phyloP scores from a whole-genome alignment of 1,140 invertebrate species.

The Drosophila novamexicana region DNA sequence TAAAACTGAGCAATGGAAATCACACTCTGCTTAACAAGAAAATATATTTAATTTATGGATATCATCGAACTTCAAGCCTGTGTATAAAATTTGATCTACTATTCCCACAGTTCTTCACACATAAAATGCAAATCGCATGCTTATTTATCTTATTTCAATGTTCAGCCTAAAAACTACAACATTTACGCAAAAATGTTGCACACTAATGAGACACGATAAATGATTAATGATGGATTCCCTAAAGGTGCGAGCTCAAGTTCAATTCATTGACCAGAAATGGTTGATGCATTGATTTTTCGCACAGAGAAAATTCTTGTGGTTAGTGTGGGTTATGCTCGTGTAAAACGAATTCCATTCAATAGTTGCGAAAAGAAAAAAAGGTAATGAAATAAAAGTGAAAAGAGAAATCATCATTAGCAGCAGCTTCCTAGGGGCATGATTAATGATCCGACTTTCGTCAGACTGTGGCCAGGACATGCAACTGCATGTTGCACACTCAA shows the following conservation, averaged over 20 bases:
- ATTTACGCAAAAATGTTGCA: constrained; percentile 15
- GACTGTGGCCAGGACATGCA: constrained; percentile 48
- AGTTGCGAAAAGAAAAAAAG: constrained; percentile 30
- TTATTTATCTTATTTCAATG: neutral
- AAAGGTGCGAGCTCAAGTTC: constrained; percentile 51
- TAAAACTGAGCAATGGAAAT: too few species aligned
- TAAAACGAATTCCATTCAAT: constrained; percentile 58
- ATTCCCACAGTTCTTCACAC: constrained; percentile 17
- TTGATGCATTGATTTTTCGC: constrained; percentile 32
- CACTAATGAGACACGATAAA: constrained; percentile 29
- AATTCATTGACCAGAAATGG: constrained; percentile 55
- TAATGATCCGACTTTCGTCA: constrained; percentile 52
- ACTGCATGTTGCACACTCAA: constrained; percentile 57
- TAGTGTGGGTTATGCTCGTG: constrained; percentile 37
- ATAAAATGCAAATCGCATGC: constrained; percentile 2
- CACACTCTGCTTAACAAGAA: too few species aligned
- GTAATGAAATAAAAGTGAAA: constrained; percentile 26
- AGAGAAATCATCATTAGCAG: constrained; percentile 61
- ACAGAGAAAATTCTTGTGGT: constrained; percentile 43
- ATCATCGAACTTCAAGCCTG: neutral
- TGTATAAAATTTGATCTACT: neutral
- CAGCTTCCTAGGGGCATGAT: constrained; percentile 59
- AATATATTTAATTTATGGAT: too few species aligned
- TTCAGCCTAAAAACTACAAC: neutral
- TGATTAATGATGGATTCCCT: constrained; percentile 61